Evolutionary conservation across 1,140 invertebrate genomes (phyloP).

Genomic region (Odontomachus brunneus): DNA sequence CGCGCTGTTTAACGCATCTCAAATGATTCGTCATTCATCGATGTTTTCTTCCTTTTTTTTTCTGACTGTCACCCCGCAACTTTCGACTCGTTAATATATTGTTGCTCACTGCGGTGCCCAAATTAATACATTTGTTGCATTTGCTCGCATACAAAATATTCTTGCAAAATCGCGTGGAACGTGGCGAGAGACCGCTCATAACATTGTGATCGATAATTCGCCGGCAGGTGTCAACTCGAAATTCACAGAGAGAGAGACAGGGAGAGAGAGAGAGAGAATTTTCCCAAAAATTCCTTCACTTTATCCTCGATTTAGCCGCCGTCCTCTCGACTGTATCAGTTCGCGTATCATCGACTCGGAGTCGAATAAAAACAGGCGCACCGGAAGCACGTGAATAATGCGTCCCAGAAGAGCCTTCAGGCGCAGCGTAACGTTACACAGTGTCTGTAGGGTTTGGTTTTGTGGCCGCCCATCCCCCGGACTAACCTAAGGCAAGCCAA

Average conservation of each 20-base stretch:
- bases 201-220: not conserved
- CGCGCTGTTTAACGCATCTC: too few relatives aligned
- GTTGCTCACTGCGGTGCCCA: too few relatives aligned
- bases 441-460: conserved; percentile 46
- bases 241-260: not conserved
- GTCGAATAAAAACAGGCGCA: conserved; percentile 26
- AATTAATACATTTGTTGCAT: too few relatives aligned
- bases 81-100: too few relatives aligned
- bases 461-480: conserved; percentile 21
- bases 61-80: too few relatives aligned
- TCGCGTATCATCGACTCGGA: conserved; percentile 4
- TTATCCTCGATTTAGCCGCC: not conserved
- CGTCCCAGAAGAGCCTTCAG: conserved; percentile 32
- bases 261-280: too few relatives aligned
- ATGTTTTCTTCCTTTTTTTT: too few relatives aligned
- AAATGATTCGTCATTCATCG: too few relatives aligned
- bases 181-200: not conserved
- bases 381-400: conserved; percentile 46
- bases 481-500: conserved; percentile 28
- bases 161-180: not conserved
- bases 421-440: conserved; percentile 54
- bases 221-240: not conserved
- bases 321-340: not conserved
- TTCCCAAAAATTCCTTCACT: not conserved
- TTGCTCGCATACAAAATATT: not conserved